Evolutionary conservation across 2,113 vertebrate genomes (phyloP).

Genomic region (Rhabdornis inornatus): DNA sequence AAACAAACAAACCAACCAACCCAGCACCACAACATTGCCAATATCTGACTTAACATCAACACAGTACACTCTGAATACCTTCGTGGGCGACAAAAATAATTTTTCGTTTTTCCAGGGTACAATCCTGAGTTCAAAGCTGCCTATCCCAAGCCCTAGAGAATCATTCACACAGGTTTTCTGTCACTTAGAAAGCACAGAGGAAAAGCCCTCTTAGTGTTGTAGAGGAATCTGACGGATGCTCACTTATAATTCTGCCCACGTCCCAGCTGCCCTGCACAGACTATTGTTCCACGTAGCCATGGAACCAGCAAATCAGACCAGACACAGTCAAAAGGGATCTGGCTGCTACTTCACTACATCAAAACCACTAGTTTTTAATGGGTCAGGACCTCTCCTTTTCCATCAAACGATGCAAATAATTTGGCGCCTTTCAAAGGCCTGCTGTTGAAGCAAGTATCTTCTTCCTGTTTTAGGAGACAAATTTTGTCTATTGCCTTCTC

Average conservation of each 20-base stretch:
- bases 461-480: neutral
- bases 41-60: neutral
- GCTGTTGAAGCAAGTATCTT: neutral
- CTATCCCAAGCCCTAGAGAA: neutral
- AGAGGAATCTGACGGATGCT: neutral
- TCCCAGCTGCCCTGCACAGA: constrained; percentile 19
- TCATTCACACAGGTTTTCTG: neutral
- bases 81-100: neutral
- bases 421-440: neutral
- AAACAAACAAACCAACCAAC: neutral
- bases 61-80: neutral
- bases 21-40: neutral
- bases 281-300: neutral
- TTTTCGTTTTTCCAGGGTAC: neutral
- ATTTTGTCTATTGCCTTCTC: neutral
- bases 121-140: neutral
- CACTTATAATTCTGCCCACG: constrained; percentile 40
- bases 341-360: neutral
- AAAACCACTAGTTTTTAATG: neutral
- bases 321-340: neutral
- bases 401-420: neutral
- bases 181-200: neutral
- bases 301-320: neutral
- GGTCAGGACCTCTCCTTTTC: neutral
- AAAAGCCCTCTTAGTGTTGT: neutral